Conservation (phyloP, 2,888 invertebrate species). For the Sesamia inferens region DNA sequence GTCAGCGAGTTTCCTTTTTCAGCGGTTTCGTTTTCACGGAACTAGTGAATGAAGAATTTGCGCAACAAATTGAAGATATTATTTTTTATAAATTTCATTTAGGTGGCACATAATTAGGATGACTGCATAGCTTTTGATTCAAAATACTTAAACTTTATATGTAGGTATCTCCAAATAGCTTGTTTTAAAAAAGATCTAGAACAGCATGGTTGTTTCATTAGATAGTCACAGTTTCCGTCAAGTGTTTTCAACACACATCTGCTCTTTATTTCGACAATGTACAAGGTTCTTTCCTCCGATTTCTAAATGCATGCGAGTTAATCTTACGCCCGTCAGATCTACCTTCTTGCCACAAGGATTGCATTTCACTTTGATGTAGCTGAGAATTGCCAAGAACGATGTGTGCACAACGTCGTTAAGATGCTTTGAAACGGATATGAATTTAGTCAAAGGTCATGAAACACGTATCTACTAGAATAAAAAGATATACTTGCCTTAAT, state of each 20-base stretch:
- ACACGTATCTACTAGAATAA: slow-evolving; percentile 4
- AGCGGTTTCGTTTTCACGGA: slow-evolving; percentile 70
- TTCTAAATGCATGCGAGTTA: slow-evolving; percentile 37
- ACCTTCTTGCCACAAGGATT: slow-evolving; percentile 45
- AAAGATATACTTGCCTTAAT: slow-evolving; percentile 1
- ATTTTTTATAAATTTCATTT: slow-evolving; percentile 7
- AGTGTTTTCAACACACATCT: slow-evolving; percentile 2
- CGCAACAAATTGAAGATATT: slow-evolving; percentile 1
- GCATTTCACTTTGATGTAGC: slow-evolving; percentile 49
- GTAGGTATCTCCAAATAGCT: neutral
- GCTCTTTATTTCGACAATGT: slow-evolving; percentile 15
- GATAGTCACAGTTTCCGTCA: slow-evolving; percentile 13
- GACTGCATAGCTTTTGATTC: neutral
- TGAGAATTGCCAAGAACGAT: slow-evolving; percentile 19
- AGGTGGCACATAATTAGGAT: neutral
- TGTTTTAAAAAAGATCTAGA: neutral
- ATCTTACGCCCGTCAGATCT: slow-evolving; percentile 43
- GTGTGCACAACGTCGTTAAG: slow-evolving; percentile 38
- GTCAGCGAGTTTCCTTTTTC: slow-evolving; percentile 77
- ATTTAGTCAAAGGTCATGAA: slow-evolving; percentile 17
- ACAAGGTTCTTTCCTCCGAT: slow-evolving; percentile 15
- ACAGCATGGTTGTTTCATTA: neutral
- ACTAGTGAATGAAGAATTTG: slow-evolving; percentile 71
- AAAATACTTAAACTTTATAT: neutral
- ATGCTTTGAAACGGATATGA: slow-evolving; percentile 28